phyloP scores from a whole-genome alignment of 2,888 invertebrate species.

The Zygothrica quintamaculata region DNA sequence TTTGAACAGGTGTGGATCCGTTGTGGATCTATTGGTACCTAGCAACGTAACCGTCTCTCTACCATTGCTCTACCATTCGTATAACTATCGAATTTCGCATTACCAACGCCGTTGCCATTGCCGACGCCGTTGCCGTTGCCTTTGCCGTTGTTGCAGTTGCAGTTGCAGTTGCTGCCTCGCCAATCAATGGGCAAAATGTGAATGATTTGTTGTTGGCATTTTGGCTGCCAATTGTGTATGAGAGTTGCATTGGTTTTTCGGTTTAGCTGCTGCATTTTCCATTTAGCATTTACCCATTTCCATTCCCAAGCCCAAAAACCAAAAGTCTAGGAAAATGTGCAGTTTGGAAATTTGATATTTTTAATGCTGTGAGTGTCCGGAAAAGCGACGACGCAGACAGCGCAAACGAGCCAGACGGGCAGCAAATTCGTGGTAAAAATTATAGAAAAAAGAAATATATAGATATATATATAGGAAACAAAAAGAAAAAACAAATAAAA shows the following conservation, averaged over 20 bases:
- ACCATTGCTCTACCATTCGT: background rate
- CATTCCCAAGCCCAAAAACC: conserved; percentile 59
- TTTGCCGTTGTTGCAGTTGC: no score
- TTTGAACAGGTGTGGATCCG: conserved; percentile 44
- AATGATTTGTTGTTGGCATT: conserved; percentile 77
- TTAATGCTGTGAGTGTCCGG: conserved; percentile 51
- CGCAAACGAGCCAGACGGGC: conserved; percentile 23
- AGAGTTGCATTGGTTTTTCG: conserved; percentile 25
- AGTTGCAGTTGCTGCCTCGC: conserved; percentile 43
- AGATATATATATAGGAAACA: conserved; percentile 26
- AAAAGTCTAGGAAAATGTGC: conserved; percentile 67
- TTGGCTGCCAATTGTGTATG: conserved; percentile 74
- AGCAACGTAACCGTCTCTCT: background rate
- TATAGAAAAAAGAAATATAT: conserved; percentile 56
- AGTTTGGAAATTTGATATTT: conserved; percentile 74
- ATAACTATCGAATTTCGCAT: conserved; percentile 63
- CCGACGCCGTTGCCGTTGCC: no score
- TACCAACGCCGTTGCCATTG: no score
- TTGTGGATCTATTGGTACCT: background rate
- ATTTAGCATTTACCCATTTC: conserved; percentile 1
- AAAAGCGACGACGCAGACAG: conserved; percentile 41
- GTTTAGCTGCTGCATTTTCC: conserved; percentile 51
- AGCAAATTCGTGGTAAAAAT: conserved; percentile 75
- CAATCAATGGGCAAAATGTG: conserved; percentile 67
- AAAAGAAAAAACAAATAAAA: conserved; percentile 27